phyloP scores from a whole-genome alignment of 1,140 invertebrate species.

The Lethrus apterus region DNA sequence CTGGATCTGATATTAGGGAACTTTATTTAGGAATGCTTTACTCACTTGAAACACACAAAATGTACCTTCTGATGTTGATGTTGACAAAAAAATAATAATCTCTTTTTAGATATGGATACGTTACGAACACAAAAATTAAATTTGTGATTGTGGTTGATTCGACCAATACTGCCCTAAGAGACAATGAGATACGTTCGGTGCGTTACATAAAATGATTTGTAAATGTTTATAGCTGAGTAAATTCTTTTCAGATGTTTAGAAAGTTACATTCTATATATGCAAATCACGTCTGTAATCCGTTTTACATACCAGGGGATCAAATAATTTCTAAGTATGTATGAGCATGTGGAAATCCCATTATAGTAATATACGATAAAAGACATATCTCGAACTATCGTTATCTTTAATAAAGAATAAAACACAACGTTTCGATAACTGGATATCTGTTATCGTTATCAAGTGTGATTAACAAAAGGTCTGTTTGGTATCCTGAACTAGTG shows the following conservation, averaged over 20 bases:
- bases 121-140: slow-evolving; percentile 95
- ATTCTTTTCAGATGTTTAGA: slow-evolving; percentile 67
- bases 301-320: slow-evolving; percentile 81
- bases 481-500: too few relatives aligned
- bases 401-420: too few relatives aligned
- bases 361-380: slow-evolving; percentile 4
- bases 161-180: slow-evolving; percentile 75
- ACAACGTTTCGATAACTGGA: too few relatives aligned
- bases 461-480: too few relatives aligned
- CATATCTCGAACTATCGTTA: too few relatives aligned
- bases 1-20: slow-evolving; percentile 65
- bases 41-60: slow-evolving; percentile 94
- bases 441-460: too few relatives aligned
- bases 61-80: slow-evolving; percentile 55
- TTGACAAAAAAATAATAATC: background rate
- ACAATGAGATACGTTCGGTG: slow-evolving; percentile 92
- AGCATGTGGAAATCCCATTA: slow-evolving; percentile 14
- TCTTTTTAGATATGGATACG: slow-evolving; percentile 83
- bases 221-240: slow-evolving; percentile 11
- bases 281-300: slow-evolving; percentile 90
- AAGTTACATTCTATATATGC: slow-evolving; percentile 86
- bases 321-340: slow-evolving; percentile 75
- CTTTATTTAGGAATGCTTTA: slow-evolving; percentile 87
- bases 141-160: slow-evolving; percentile 92
- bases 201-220: slow-evolving; percentile 25